These are phyloP conservation scores for Sander lucioperca DNA, from an alignment of 2,113 vertebrate species.

Conservation along the genomic window DNA sequence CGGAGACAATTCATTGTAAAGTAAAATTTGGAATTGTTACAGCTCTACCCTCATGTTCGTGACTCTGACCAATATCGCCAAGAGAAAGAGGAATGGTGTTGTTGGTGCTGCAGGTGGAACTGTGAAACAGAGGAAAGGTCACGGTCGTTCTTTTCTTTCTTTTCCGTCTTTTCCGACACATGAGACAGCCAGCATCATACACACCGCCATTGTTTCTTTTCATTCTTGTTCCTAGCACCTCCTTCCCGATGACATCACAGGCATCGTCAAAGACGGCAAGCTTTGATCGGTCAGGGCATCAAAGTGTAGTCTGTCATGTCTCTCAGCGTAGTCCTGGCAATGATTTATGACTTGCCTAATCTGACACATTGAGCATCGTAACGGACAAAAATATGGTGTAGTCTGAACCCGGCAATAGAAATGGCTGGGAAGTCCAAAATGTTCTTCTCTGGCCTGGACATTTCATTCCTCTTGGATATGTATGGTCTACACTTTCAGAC, in stretches of 20 bases:
- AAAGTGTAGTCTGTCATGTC: background rate
- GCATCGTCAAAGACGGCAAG: background rate
- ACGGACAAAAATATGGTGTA: background rate
- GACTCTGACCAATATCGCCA: background rate
- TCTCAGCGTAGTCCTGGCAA: background rate
- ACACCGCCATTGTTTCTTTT: background rate
- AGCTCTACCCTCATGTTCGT: background rate
- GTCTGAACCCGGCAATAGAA: background rate
- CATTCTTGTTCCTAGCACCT: background rate
- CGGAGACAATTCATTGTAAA: too few relatives aligned
- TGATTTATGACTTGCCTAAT: background rate
- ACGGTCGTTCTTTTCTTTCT: background rate
- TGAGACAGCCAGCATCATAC: background rate
- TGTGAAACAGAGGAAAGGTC: background rate
- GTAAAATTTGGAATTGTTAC: too few relatives aligned
- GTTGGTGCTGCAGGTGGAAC: background rate
- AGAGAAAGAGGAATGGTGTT: background rate
- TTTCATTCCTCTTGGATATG: constrained; percentile 6
- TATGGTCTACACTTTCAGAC: constrained; percentile 8
- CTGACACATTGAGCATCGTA: background rate
- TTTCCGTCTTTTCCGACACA: background rate
- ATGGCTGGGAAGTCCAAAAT: constrained; percentile 15
- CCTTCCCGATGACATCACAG: background rate
- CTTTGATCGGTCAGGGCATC: background rate
- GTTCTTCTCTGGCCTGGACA: background rate